A percentile compares a stretch with the other conserved stretches of the same genome.
These are phyloP conservation scores for Temnothorax curvispinosus DNA, from an alignment of 1,140 invertebrate species.

Conservation along the genomic window DNA sequence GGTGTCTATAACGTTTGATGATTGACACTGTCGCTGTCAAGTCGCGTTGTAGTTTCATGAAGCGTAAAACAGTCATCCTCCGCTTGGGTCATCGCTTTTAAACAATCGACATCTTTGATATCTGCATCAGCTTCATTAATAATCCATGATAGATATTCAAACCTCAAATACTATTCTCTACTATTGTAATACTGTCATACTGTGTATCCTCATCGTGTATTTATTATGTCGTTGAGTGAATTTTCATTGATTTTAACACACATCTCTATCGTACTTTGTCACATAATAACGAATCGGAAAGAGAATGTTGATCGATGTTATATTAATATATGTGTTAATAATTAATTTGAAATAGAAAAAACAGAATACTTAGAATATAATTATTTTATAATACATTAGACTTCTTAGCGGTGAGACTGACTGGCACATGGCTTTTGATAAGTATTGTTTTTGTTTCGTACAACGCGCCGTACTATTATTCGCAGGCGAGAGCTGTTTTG, in stretches of 20 bases:
- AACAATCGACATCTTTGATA: slow-evolving; percentile 56
- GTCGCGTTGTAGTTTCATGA: slow-evolving; percentile 3
- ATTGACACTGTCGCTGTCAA: slow-evolving; percentile 39
- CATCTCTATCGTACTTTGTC: background rate
- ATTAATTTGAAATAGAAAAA: background rate
- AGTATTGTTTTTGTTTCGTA: background rate
- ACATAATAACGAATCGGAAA: background rate
- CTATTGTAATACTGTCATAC: slow-evolving; percentile 24
- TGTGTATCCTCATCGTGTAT: background rate
- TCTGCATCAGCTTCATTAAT: slow-evolving; percentile 38
- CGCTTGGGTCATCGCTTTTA: slow-evolving; percentile 32
- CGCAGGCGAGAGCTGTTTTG: background rate
- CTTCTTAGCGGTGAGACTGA: background rate
- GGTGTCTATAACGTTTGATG: background rate
- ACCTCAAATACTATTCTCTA: slow-evolving; percentile 26
- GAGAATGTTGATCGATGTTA: no score
- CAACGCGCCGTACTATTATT: background rate
- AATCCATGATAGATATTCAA: slow-evolving; percentile 50
- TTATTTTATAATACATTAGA: slow-evolving; percentile 1
- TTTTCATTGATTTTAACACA: slow-evolving; percentile 34
- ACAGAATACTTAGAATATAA: background rate
- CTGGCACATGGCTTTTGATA: background rate
- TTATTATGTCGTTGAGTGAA: slow-evolving; percentile 13
- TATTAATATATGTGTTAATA: background rate
- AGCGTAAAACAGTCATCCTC: slow-evolving; percentile 38